These are phyloP conservation scores for Drosophila aff. DNA, from an alignment of 1,140 invertebrate genomes.

Conservation along the genomic window DNA sequence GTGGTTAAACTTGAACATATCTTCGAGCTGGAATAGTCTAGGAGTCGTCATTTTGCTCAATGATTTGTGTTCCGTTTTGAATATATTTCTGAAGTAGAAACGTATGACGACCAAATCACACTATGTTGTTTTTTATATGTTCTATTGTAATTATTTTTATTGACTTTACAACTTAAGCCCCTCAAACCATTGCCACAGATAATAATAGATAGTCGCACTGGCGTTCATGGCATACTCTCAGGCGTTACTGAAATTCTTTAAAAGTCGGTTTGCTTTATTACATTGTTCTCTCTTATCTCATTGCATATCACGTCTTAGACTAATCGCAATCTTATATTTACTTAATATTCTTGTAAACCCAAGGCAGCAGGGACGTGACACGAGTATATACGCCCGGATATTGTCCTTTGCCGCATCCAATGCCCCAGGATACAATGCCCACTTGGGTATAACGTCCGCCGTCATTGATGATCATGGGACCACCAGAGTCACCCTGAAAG, in stretches of 20 bases:
- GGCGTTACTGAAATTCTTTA: constrained; percentile 1
- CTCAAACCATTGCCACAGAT: not conserved
- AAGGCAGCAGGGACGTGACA: constrained; percentile 91
- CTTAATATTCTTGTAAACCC: constrained; percentile 90
- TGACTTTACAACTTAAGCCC: not conserved
- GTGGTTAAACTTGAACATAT: constrained; percentile 52
- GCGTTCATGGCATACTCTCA: constrained; percentile 4
- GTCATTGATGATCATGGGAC: constrained; percentile 93
- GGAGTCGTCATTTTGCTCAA: constrained; percentile 28
- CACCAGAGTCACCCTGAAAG: constrained; percentile 94
- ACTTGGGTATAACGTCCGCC: constrained; percentile 92
- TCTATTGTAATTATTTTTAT: not conserved
- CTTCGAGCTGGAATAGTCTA: constrained; percentile 33
- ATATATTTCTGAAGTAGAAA: not conserved
- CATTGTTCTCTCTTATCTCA: constrained; percentile 34
- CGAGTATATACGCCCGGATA: constrained; percentile 92
- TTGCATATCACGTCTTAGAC: constrained; percentile 71
- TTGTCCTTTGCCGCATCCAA: constrained; percentile 95
- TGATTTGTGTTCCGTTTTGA: not conserved
- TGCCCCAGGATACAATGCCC: constrained; percentile 97
- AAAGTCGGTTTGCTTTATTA: constrained; percentile 39
- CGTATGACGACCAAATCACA: not conserved
- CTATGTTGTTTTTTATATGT: not conserved
- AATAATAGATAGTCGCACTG: not conserved
- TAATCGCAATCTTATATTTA: constrained; percentile 61